These are phyloP conservation scores for Camelus dromedarius DNA, from an alignment of 2,113 vertebrate species.

Conservation along the genomic window DNA sequence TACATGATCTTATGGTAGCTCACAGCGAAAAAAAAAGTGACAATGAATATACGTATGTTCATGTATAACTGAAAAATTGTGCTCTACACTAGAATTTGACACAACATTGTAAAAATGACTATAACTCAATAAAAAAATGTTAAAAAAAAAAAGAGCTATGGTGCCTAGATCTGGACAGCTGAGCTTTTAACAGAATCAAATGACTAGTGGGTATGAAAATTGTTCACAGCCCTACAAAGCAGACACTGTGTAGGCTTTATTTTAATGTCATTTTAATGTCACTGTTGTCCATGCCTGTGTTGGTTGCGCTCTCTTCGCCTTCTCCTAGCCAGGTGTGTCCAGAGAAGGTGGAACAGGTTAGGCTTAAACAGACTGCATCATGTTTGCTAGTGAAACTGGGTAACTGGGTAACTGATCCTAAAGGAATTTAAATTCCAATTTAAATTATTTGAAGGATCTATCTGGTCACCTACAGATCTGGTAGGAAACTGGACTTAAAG, in stretches of 20 bases:
- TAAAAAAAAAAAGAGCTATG: neutral
- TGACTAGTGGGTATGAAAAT: too few species aligned
- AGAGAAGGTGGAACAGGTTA: neutral
- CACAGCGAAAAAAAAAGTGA: too few species aligned
- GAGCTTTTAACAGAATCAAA: neutral
- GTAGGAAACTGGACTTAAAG: neutral
- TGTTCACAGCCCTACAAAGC: neutral
- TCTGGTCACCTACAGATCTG: neutral
- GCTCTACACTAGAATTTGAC: too few species aligned
- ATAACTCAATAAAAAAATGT: too few species aligned
- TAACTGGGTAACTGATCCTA: neutral
- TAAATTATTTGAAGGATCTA: neutral
- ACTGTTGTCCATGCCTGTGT: rapidly evolving
- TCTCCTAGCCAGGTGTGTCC: neutral
- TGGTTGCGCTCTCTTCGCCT: neutral
- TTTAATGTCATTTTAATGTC: neutral
- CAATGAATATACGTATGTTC: too few species aligned
- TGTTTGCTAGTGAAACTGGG: neutral
- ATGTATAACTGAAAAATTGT: too few species aligned
- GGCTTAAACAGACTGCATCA: neutral
- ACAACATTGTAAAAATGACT: too few species aligned
- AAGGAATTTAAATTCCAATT: neutral
- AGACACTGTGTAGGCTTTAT: neutral
- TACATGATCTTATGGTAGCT: too few species aligned
- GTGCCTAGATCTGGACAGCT: neutral